These are phyloP conservation scores for Leiothrix lutea DNA, from an alignment of 2,113 vertebrate genomes.

Conservation along the genomic window DNA sequence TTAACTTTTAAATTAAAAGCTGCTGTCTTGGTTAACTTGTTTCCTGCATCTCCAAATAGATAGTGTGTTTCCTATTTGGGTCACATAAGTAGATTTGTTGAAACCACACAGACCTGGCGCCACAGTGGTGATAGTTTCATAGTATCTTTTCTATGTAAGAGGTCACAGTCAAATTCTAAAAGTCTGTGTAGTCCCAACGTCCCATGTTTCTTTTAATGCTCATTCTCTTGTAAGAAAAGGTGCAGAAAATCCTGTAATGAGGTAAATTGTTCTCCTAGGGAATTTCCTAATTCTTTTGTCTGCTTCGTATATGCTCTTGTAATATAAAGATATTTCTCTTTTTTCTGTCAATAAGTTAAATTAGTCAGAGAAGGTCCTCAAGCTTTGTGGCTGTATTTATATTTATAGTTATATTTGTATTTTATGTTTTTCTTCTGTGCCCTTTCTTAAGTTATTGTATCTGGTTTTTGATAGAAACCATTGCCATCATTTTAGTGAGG, in stretches of 20 bases:
- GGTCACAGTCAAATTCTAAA: not conserved
- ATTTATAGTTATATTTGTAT: not conserved
- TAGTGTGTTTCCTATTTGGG: not conserved
- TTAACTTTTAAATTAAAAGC: not conserved
- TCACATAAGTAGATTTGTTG: not conserved
- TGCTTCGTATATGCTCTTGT: not conserved
- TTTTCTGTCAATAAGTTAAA: not conserved
- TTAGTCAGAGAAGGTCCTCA: not conserved
- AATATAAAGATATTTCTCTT: not conserved
- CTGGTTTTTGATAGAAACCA: not conserved
- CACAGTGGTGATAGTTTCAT: rapidly evolving
- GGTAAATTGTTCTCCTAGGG: not conserved
- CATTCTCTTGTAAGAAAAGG: not conserved
- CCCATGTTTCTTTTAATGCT: not conserved
- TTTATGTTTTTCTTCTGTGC: not conserved
- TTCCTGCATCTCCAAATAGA: constrained; percentile 6
- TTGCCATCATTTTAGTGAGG: not conserved
- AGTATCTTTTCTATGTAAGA: not conserved
- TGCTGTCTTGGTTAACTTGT: not conserved
- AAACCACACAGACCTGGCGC: not conserved
- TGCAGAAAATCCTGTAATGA: not conserved
- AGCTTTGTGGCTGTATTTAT: rapidly evolving
- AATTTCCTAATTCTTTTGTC: not conserved
- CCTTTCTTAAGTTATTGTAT: not conserved
- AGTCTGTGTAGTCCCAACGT: not conserved